phyloP scores from a whole-genome alignment of 1,140 invertebrate species.

The Chionoecetes opilio region DNA sequence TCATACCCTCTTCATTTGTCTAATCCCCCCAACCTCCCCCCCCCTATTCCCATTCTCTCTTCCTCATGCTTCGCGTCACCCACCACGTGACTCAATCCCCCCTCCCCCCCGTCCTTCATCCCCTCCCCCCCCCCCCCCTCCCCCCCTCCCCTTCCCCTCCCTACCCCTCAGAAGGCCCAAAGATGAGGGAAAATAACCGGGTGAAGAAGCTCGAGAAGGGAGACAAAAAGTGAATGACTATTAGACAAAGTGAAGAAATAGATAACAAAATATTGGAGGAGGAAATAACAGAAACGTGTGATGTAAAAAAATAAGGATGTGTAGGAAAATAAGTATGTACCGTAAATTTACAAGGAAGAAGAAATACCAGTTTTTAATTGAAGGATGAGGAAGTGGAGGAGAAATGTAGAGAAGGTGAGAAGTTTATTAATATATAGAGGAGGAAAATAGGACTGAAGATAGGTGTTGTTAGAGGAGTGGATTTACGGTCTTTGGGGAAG shows the following conservation, averaged over 20 bases:
- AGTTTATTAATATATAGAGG: background rate
- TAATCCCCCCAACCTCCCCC: background rate
- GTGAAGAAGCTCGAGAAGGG: background rate
- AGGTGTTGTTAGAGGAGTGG: no score
- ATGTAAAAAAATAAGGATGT: background rate
- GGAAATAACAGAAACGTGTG: background rate
- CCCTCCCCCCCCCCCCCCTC: background rate
- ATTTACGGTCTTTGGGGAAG: no score
- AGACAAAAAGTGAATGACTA: background rate
- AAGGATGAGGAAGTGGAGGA: background rate
- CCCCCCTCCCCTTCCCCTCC: no score
- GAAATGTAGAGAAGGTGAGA: background rate
- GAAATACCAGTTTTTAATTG: background rate
- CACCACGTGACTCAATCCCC: background rate
- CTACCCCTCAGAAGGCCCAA: background rate
- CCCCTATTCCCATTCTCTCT: background rate
- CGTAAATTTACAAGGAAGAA: background rate
- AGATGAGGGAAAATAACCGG: background rate
- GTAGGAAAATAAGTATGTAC: background rate
- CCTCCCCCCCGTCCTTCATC: no score
- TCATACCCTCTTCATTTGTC: background rate
- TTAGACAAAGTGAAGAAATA: no score
- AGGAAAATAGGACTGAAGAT: background rate
- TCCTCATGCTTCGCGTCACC: constrained; percentile 2
- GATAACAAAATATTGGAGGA: background rate